A percentile compares a stretch with the other conserved stretches of the same genome.
Conservation (phyloP, 2,797 vertebrate species). For the Epinephelus coioides region DNA sequence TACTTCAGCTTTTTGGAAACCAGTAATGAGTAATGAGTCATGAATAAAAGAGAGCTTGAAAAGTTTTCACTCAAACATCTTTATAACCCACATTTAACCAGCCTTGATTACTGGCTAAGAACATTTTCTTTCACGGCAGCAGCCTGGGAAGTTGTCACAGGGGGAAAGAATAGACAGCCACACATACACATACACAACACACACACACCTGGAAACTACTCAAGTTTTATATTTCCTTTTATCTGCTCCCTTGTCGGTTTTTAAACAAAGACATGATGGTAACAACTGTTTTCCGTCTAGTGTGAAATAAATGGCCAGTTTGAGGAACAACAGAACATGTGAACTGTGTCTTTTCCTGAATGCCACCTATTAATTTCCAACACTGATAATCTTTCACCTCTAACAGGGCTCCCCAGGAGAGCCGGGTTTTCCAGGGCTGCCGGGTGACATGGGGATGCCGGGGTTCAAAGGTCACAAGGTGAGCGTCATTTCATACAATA, state of each 20-base stretch:
- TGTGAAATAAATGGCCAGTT: constrained; percentile 11
- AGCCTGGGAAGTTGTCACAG: constrained; percentile 6
- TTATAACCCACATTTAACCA: constrained; percentile 27
- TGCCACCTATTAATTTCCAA: neutral
- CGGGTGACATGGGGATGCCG: constrained; percentile 77
- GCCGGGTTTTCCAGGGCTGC: constrained; percentile 78
- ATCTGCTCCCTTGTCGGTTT: constrained; percentile 5
- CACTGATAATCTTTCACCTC: constrained; percentile 25
- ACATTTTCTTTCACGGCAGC: constrained; percentile 12
- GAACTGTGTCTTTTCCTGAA: neutral
- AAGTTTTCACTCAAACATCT: constrained; percentile 26
- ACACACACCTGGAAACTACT: constrained; percentile 5
- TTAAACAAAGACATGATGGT: neutral
- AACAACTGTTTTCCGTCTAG: neutral
- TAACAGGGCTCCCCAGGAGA: constrained; percentile 82
- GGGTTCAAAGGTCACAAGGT: constrained; percentile 89
- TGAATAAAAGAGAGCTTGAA: neutral
- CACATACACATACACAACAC: neutral
- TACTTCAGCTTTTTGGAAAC: constrained; percentile 14
- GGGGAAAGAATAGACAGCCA: neutral
- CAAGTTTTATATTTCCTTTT: constrained; percentile 3
- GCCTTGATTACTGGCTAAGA: constrained; percentile 12
- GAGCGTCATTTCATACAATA: constrained; percentile 12
- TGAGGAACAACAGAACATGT: neutral
- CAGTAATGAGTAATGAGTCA: neutral